Conservation (phyloP, 2,797 vertebrate genomes). For the Squalus acanthias region DNA sequence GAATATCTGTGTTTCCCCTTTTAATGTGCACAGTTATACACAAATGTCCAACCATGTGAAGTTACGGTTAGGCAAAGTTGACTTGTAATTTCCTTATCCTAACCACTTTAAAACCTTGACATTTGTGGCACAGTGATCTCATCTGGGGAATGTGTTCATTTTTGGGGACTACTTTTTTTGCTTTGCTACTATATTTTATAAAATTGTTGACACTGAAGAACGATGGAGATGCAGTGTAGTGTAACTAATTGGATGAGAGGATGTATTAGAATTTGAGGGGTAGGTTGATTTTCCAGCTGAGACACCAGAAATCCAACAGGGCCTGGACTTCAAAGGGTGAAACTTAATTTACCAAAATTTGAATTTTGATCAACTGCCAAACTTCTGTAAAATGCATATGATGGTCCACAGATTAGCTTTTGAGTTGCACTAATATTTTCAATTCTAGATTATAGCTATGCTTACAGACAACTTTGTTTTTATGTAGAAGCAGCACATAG, state of each 20-base stretch:
- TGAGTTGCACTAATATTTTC: constrained; percentile 12
- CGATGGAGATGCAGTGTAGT: neutral
- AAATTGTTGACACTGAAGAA: neutral
- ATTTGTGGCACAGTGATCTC: neutral
- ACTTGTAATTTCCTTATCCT: neutral
- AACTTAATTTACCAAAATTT: neutral
- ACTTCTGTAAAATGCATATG: constrained; percentile 15
- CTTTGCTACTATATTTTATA: neutral
- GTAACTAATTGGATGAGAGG: constrained; percentile 1
- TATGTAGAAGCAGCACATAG: neutral
- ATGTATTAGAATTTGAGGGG: neutral
- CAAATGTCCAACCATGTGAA: neutral
- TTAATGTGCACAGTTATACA: neutral
- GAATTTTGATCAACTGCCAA: neutral
- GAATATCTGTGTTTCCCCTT: neutral
- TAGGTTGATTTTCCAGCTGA: neutral
- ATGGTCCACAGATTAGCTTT: neutral
- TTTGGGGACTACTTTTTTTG: neutral
- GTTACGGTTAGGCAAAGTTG: neutral
- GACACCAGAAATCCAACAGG: neutral
- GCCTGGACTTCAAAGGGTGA: neutral
- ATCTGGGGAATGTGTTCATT: neutral
- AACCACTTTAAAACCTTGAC: neutral
- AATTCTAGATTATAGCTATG: neutral
- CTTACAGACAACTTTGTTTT: neutral